Evolutionary conservation across 2,113 vertebrate species (phyloP).

Genomic region (Epinephelus lanceolatus): DNA sequence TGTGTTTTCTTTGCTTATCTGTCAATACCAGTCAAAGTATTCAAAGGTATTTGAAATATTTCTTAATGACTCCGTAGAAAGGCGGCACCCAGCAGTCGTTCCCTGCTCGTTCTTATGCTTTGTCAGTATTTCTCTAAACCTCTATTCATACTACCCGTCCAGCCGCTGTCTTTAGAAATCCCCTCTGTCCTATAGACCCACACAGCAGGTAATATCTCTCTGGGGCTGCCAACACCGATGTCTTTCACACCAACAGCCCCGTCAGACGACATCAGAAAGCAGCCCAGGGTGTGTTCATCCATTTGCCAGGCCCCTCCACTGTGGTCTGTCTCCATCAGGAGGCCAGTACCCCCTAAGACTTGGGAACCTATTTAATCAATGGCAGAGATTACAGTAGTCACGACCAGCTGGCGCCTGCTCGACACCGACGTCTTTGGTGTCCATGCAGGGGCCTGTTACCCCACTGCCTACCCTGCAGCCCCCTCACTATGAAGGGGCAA

Average conservation of each 20-base stretch:
- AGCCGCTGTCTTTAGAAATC: constrained; percentile 62
- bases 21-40: constrained; percentile 53
- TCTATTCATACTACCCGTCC: constrained; percentile 65
- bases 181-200: constrained; percentile 60
- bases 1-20: constrained; percentile 20
- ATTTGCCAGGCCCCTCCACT: constrained; percentile 60
- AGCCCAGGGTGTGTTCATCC: constrained; percentile 53
- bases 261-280: constrained; percentile 60
- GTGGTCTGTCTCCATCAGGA: constrained; percentile 66
- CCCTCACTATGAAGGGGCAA: constrained; percentile 39
- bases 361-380: constrained; percentile 78
- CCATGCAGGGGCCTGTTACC: constrained; percentile 35
- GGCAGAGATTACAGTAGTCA: constrained; percentile 76
- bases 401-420: constrained; percentile 73
- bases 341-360: constrained; percentile 47
- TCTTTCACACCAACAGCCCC: constrained; percentile 62
- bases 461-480: constrained; percentile 29
- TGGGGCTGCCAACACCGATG: constrained; percentile 53
- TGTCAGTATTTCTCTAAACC: constrained; percentile 64
- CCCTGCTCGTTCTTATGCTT: constrained; percentile 35
- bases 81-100: constrained; percentile 55
- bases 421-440: constrained; percentile 66
- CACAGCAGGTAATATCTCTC: constrained; percentile 72
- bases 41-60: constrained; percentile 65
- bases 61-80: constrained; percentile 52